Conservation (phyloP, 2,888 invertebrate species). For the Ichneumoninae sp. region DNA sequence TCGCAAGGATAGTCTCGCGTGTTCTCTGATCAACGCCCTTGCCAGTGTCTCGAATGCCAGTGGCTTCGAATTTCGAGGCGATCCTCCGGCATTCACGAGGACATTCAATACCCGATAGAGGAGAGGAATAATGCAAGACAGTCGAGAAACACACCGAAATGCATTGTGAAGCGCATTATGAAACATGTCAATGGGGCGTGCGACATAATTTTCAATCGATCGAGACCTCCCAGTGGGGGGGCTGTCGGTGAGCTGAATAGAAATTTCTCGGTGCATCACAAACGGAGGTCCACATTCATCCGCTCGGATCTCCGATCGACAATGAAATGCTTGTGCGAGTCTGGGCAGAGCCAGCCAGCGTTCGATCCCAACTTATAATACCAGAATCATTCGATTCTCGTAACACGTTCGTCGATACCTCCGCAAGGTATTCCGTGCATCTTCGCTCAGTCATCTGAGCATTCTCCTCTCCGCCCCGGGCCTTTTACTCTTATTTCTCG, state of each 20-base stretch:
- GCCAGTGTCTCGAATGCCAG: background rate
- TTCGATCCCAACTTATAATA: conserved; percentile 33
- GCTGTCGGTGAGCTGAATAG: conserved; percentile 30
- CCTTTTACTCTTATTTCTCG: conserved; percentile 51
- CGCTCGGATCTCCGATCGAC: conserved; percentile 40
- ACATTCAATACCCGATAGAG: conserved; percentile 19
- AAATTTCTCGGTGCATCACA: conserved; percentile 51
- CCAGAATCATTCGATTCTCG: conserved; percentile 44
- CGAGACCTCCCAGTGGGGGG: conserved; percentile 35
- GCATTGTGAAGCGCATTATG: conserved; percentile 38
- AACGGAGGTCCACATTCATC: background rate
- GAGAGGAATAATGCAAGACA: conserved; percentile 20
- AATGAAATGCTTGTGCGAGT: conserved; percentile 47
- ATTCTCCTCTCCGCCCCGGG: conserved; percentile 14
- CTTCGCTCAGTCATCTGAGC: conserved; percentile 50
- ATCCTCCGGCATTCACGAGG: conserved; percentile 19
- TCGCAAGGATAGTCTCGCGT: background rate
- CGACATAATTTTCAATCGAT: conserved; percentile 58
- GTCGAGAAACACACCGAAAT: conserved; percentile 8
- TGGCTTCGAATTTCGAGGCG: conserved; percentile 26
- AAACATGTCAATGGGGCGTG: conserved; percentile 59
- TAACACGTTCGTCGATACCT: conserved; percentile 35
- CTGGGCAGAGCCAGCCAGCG: background rate
- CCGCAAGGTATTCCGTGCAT: conserved; percentile 22
- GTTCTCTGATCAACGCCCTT: conserved; percentile 16